These are phyloP conservation scores for Pristionchus exspectatus DNA, from an alignment of 2,888 invertebrate species.

Conservation along the genomic window DNA sequence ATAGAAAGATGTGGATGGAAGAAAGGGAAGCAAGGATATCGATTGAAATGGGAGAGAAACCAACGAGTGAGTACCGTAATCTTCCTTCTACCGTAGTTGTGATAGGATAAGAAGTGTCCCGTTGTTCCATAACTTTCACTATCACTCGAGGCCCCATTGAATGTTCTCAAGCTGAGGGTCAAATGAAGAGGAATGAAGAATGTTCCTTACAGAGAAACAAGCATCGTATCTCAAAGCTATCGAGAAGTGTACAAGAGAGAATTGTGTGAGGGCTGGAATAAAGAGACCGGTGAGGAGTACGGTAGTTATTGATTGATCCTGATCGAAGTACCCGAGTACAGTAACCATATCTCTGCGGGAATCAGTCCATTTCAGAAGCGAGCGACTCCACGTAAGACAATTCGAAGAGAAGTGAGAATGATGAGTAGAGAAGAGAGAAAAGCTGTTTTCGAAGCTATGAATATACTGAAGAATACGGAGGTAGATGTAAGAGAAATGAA, in stretches of 20 bases:
- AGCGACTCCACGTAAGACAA: conserved; percentile 61
- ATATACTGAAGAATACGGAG: conserved; percentile 66
- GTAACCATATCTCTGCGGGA: neutral
- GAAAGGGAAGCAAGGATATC: conserved; percentile 64
- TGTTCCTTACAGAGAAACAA: conserved; percentile 63
- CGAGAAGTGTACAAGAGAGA: conserved; percentile 67
- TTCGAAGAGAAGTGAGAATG: conserved; percentile 74
- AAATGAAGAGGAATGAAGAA: neutral
- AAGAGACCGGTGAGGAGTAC: conserved; percentile 60
- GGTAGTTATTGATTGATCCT: neutral
- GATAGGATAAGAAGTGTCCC: conserved; percentile 2
- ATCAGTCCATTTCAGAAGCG: conserved; percentile 58
- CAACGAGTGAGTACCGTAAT: conserved; percentile 40
- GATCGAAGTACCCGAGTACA: neutral
- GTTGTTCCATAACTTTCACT: conserved; percentile 41
- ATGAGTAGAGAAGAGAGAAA: conserved; percentile 66
- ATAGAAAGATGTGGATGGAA: conserved; percentile 70
- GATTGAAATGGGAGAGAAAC: conserved; percentile 47
- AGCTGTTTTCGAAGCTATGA: conserved; percentile 72
- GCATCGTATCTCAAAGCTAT: conserved; percentile 66
- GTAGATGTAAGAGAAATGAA: neutral
- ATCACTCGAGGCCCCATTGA: conserved; percentile 40
- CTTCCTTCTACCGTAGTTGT: neutral
- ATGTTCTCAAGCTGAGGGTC: conserved; percentile 35
- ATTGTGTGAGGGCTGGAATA: conserved; percentile 63